phyloP scores from a whole-genome alignment of 2,113 vertebrate genomes.

The Taxidea taxus region DNA sequence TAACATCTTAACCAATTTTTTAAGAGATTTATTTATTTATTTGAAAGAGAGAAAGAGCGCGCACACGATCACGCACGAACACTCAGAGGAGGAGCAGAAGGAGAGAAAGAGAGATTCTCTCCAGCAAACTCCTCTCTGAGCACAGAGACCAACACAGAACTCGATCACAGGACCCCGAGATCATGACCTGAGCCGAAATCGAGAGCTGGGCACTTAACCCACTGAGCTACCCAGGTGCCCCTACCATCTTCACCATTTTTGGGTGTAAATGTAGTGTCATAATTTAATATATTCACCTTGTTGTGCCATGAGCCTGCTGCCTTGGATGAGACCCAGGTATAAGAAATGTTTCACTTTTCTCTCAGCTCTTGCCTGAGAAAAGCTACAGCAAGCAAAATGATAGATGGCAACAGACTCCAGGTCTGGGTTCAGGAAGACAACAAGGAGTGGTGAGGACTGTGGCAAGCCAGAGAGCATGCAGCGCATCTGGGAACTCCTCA shows the following conservation, averaged over 20 bases:
- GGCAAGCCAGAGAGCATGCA: not conserved
- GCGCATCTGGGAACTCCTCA: not conserved
- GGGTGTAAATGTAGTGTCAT: too few relatives aligned
- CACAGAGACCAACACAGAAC: not conserved
- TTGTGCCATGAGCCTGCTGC: not conserved
- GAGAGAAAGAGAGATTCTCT: not conserved
- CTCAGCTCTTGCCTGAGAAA: not conserved
- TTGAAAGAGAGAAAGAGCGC: not conserved
- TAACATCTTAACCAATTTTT: not conserved
- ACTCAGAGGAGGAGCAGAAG: not conserved
- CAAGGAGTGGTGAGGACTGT: not conserved
- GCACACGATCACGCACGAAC: accelerated
- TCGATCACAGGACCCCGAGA: not conserved
- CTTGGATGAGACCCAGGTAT: not conserved
- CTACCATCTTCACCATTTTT: too few relatives aligned
- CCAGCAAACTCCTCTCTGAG: not conserved
- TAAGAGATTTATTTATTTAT: not conserved
- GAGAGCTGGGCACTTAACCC: not conserved
- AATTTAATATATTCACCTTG: not conserved
- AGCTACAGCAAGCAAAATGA: not conserved
- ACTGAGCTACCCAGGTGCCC: not conserved
- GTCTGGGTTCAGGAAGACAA: not conserved
- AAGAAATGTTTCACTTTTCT: not conserved
- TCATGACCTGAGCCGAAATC: not conserved
- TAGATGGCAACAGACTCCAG: not conserved